Base-by-base conservation (phyloP, 2,888 invertebrate species). In the Drosophila buzzatii region DNA sequence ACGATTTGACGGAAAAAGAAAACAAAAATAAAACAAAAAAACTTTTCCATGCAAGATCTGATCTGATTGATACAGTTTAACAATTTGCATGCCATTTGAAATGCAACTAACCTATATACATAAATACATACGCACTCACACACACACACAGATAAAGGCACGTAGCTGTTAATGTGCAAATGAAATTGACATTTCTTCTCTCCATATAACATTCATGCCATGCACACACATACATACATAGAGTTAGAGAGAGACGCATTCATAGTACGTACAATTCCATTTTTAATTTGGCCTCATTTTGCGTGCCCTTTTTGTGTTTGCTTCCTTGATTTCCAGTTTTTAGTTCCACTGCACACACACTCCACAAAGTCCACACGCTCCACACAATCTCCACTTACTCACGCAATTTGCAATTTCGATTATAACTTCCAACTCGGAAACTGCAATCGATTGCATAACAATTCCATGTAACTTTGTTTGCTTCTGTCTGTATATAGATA, bases 391-490 rank as follows among this genome's bases (percentile, higher is more conserved):
- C 39, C 45, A 23, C 44, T 69, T 65, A 42, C 59, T 35, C 62
- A 78, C 70, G 76, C 80, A 77, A 76, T 71, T 76, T 79, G 80
- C 77, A 52, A 77, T 77, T 77, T 77, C 75, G 70, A 75, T 79
- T 63, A 70, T 63, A 76, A 66, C 42, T 66, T 66, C 16, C 18
- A 70, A 61, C 51, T 76, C 77, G 65, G 65, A 79, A 75, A 75
- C 76, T 78, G 76, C 79, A 75, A 70, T 74, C 79, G 70, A 79
- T 77, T 77, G 71, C 76, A 77, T 79, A 76, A 76, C 75, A 52
- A 58, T 69, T 64, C 45, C 41, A 65, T 65, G 64, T 75, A 74
- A 59, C 20, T 41, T 20, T 41, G 27, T 33, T 18, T 55, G 23
- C 23, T 4, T 27, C 27, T 27, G 27, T 1, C 27, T 27, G 27